A percentile compares a stretch with the other conserved stretches of the same genome.
Evolutionary conservation across 2,113 vertebrate genomes (phyloP).

Genomic region (Eudyptes chrysolophus): DNA sequence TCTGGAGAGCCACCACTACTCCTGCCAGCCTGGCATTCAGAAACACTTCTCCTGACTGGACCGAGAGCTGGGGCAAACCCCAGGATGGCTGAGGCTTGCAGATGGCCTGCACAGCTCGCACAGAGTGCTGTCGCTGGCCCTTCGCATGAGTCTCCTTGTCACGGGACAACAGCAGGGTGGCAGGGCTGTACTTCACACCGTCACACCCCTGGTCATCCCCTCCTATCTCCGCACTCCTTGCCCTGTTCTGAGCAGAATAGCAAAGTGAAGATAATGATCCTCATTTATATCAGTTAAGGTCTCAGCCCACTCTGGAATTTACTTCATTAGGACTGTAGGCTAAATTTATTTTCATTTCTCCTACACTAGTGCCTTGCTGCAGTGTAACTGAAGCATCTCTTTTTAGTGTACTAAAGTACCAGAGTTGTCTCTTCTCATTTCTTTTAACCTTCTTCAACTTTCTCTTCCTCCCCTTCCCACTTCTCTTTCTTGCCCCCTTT

Average conservation of each 20-base stretch:
- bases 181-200: background rate
- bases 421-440: constrained; percentile 40
- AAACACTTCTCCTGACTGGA: background rate
- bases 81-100: background rate
- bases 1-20: background rate
- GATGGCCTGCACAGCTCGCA: background rate
- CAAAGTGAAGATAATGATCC: constrained; percentile 68
- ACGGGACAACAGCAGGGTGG: background rate
- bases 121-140: background rate
- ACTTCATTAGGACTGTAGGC: constrained; percentile 67
- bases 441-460: background rate
- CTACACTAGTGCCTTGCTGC: constrained; percentile 17
- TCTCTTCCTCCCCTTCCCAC: background rate
- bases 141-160: background rate
- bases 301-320: constrained; percentile 69
- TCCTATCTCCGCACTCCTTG: constrained; percentile 11
- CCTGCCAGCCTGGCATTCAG: background rate
- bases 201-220: background rate
- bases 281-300: constrained; percentile 77
- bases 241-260: constrained; percentile 60
- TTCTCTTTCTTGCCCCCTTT: background rate
- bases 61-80: background rate
- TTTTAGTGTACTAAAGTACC: background rate
- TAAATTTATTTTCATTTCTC: constrained; percentile 76
- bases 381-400: constrained; percentile 41